Base-by-base conservation (phyloP, 37 sponge, comb jelly and placozoan species). In the Halichondria panicea region DNA sequence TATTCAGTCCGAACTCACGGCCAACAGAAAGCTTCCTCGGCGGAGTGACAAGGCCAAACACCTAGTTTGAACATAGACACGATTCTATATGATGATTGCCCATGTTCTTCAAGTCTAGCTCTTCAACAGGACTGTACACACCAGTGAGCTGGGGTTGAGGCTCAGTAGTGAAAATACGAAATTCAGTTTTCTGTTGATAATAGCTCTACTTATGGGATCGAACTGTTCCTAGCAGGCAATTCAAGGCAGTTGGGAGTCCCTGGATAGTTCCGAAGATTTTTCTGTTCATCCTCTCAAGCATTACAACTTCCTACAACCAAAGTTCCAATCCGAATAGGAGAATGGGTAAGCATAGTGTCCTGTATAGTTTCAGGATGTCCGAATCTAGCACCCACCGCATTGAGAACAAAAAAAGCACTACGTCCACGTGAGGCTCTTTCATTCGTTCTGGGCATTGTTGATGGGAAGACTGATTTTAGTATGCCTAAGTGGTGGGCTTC, bases 331-430 rank as follows among this genome's bases (percentile, higher is more conserved):
- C 64, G 4, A 33, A 63, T 31, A 63, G 64, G 30, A 63, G n/a
- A 35, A 63, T 63, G 8, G 64, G 64, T 33, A 28, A 35, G 8
- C 34, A 28, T 36, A 63, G 64, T 2, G 64, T 36, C 21, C 21
- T 21, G 37, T 63, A 63, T 2, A 63, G 34, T 31, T 27, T 4
- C 3, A 30, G 34, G 3, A 35, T 33, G 4, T 1, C 64, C 64
- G 32, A 63, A 63, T 21, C 64, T 31, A 63, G 64, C 25, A 31
- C 64, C 64, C 34, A 63, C 64, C 3, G 64, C 5, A 4, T 63
- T 31, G 8, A 63, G 64, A 18, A 35, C 64, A 63, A 36, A 63
- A 27, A 63, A 63, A 30, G 64, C 64, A 63, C 64, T 63, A 4
- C 34, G n/a, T 27, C 37, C 64, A 4, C 4, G 19, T 31, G 64